Conservation (phyloP, 2,113 vertebrate species). For the Hoplias malabaricus region DNA sequence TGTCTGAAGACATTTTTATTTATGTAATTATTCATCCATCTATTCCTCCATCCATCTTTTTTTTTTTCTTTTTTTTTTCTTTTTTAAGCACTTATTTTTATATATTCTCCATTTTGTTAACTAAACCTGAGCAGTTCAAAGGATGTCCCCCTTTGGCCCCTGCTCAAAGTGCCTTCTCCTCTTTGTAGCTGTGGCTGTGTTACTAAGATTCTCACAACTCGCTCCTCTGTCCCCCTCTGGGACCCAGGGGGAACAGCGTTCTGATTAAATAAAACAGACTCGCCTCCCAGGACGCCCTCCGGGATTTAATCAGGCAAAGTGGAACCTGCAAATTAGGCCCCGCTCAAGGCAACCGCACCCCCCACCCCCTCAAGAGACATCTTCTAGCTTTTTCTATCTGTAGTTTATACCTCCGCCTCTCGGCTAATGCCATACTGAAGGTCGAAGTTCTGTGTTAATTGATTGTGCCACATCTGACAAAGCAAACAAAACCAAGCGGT, state of each 20-base stretch:
- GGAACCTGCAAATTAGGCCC: constrained; percentile 51
- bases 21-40: no score
- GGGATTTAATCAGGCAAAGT: constrained; percentile 57
- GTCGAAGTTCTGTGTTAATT: constrained; percentile 14
- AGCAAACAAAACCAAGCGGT: constrained; percentile 1
- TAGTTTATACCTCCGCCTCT: constrained; percentile 28
- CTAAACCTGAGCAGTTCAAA: constrained; percentile 28
- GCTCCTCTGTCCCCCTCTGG: constrained; percentile 23
- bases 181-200: constrained; percentile 24
- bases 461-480: constrained; percentile 6
- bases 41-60: no score
- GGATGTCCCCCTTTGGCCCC: background rate
- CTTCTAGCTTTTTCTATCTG: constrained; percentile 20
- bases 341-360: no score
- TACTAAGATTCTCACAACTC: no score
- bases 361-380: constrained; percentile 28
- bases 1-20: background rate
- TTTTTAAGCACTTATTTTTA: constrained; percentile 3
- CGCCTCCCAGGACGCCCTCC: constrained; percentile 26
- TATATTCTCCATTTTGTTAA: constrained; percentile 33
- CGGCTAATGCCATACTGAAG: constrained; percentile 21
- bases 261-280: constrained; percentile 54
- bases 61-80: background rate
- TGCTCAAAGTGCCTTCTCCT: background rate
- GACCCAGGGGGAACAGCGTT: constrained; percentile 38